Conservation (phyloP, 2,797 vertebrate genomes). For the Silurus lanzhouensis region DNA sequence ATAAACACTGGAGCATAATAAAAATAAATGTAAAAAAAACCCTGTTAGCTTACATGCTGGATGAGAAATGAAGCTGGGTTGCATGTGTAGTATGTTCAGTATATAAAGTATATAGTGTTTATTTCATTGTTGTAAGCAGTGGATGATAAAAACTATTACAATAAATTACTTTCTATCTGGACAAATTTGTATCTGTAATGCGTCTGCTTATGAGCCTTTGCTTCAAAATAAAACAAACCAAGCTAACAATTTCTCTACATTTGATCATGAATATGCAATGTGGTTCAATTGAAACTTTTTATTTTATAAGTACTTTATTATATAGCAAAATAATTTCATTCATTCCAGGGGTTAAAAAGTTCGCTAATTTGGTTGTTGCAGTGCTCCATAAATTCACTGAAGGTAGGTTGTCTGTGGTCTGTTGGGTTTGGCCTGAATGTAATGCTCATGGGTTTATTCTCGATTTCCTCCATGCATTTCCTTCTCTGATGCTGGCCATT, state of each 20-base stretch:
- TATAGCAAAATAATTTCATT: neutral
- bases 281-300: neutral
- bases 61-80: neutral
- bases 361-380: slow-evolving; percentile 7
- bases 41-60: slow-evolving; percentile 28
- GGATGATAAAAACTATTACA: neutral
- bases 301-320: neutral
- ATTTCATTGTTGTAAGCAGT: neutral
- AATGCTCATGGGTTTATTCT: slow-evolving; percentile 28
- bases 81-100: neutral
- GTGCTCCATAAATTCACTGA: slow-evolving; percentile 10
- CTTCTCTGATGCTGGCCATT: slow-evolving; percentile 16
- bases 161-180: neutral
- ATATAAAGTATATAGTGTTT: neutral
- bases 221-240: neutral
- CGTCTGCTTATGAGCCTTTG: neutral
- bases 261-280: neutral
- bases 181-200: neutral
- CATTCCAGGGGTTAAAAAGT: neutral
- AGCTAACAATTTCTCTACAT: neutral
- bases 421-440: slow-evolving; percentile 14
- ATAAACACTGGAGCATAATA: slow-evolving; percentile 1
- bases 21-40: slow-evolving; percentile 22
- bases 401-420: slow-evolving; percentile 9
- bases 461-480: slow-evolving; percentile 12